Percentiles rank a stretch among this genome's conserved stretches.
Conservation (phyloP, 2,113 vertebrate genomes). For the Peucedramus taeniatus region DNA sequence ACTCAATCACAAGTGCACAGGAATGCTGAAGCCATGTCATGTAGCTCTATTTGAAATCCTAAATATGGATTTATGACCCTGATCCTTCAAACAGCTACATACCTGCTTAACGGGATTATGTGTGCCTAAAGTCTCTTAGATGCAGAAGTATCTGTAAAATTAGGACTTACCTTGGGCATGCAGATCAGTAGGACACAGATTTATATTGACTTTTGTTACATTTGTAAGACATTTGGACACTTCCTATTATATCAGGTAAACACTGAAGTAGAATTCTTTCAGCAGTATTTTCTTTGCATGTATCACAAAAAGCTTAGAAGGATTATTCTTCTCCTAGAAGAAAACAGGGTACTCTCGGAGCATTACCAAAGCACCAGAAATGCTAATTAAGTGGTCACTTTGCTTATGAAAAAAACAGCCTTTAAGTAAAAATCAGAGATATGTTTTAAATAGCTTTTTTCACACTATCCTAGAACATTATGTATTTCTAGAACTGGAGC, state of each 20-base stretch:
- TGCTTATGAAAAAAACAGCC: not conserved
- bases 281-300: not conserved
- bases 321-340: not conserved
- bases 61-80: conserved; percentile 43
- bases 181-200: not conserved
- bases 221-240: not conserved
- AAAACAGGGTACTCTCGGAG: not conserved
- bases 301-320: not conserved
- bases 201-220: not conserved
- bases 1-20: not conserved
- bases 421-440: not conserved
- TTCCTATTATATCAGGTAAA: not conserved
- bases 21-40: not conserved
- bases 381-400: not conserved
- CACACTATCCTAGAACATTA: not conserved
- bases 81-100: conserved; percentile 20
- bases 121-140: not conserved
- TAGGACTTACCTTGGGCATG: not conserved
- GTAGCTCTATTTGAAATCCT: not conserved
- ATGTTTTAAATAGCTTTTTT: not conserved
- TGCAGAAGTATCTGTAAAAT: conserved; percentile 18
- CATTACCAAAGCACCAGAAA: not conserved
- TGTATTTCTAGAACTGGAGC: not conserved
- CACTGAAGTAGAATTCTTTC: not conserved
- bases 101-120: not conserved